Evolutionary conservation across 2,113 vertebrate genomes (phyloP), one percentile per base, ranked within the genome.

Genomic region (Fukomys damarensis): DNA sequence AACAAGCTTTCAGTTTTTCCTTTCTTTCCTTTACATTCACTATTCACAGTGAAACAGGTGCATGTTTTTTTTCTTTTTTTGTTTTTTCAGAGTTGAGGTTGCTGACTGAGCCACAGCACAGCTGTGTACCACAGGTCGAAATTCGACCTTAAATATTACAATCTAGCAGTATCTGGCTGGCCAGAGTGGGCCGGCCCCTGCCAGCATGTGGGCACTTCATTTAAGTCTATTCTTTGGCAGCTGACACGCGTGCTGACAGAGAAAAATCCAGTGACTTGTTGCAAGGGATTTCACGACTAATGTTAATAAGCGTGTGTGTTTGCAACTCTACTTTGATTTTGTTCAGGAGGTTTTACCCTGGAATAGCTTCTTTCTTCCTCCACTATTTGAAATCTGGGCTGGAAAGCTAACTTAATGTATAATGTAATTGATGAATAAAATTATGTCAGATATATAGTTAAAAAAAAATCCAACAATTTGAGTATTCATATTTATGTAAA

Each of bases 11-110:
- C 98, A 97, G 98, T 98, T 98, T 98, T 98, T 99, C 98, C 98
- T 98, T 98, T 97, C 98, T 98, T 98, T 98, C 98, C 99, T 99
- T 99, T 99, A 99, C 99, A 99, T 99, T 99, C 99, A 99, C 99
- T 99, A 99, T 99, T 99, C 99, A 99, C 99, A 99, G 99, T 99
- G 99, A 99, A 99, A 99, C 99, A 99, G 99, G 99, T 99, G 99
- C 99, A 98, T 99, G 98, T 97, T 99, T 97, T 95, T 97, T 97
- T 95, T 92, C 91, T 7, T 30, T 94, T 92, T 58, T 93, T 91
- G 89, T 96, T 96, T 98, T 97, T 98, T 99, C 98, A 99, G 98
- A 99, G 98, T 99, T 99, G 98, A 98, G 97, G 99, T 98, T 99
- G 99, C 98, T 99, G 98, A 99, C 98, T 98, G 98, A 99, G 99